Evolutionary conservation across 1,140 invertebrate species (phyloP), one percentile per base, ranked within the genome.

Genomic region (Steinernema feltiae): DNA sequence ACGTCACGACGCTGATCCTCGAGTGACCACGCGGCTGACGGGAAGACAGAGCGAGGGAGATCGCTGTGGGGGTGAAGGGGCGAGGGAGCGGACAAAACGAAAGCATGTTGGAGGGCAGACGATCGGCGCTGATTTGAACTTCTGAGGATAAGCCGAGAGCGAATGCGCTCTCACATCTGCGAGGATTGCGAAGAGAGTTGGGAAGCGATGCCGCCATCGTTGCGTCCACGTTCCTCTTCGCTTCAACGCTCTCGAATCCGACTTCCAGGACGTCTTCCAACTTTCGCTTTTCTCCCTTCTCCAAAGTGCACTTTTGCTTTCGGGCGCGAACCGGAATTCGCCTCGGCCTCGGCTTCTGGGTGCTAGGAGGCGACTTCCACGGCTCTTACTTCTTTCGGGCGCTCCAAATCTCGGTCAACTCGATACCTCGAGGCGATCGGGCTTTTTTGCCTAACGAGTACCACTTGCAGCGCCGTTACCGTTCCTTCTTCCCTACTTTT

Each of bases 281-380:
- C 35, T 41, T 41, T 7, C 18, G 35, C 18, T 41, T 41, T 63
- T 63, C 12, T 21, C 7, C 53, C 15, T 46, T 46, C 41, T n/a
- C 41, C 7, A 46, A 63, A 63, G 53, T 63, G 53, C 53, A 63
- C 53, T 63, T 63, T 63, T 27, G 24, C 53, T 63, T 63, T 63
- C 53, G 53, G 12, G 2, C 24, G 24, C 12, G 24, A 63, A 63
- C 53, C 24, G 53, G 53, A 63, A n/a, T 63, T 21, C 53, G 53
- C 12, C 41, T 46, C 53, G 53, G 24, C 53, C 15, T 3, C 53
- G 24, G 24, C 53, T 63, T 63, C 53, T 27, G 24, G 53, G 53
- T 63, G 53, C 53, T 63, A 63, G 53, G 53, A 63, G 53, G 53
- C 24, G 53, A 63, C 53, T 63, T 63, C 53, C 53, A 63, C 53